Base-by-base conservation (phyloP, 2,888 invertebrate genomes). In the Agrotis clavis region DNA sequence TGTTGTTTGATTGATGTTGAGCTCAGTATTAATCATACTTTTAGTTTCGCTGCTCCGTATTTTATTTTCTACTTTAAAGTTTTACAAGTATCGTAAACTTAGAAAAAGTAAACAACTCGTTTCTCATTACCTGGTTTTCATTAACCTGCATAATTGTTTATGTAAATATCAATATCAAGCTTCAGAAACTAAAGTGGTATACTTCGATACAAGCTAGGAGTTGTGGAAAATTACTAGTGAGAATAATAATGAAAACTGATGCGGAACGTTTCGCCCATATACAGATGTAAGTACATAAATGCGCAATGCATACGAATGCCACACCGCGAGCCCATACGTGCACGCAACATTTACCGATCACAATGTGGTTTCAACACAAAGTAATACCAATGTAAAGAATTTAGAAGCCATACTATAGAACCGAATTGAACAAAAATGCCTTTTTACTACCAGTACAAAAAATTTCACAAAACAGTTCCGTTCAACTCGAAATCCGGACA, bases 211-310 rank as follows among this genome's bases (percentile, higher is more conserved):
- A n/a, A 4, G 18, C 25, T 60, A 45, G 9, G 21, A 13, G 6
- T 9, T 30, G 19, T 9, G 50, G 53, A 72, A 53, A 64, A 69
- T 64, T 57, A n/a, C 21, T 47, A 48, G 30, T 64, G 63, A 56
- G 73, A 75, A 67, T 11, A 74, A 69, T 78, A 67, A 71, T 81
- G 48, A 68, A 67, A 30, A 70, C 60, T 25, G 45, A 64, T 69
- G 41, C 70, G 9, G 35, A 53, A 62, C 48, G 48, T 5, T 61
- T 48, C 56, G 19, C 35, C 21, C 35, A n/a, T 30, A 2, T 35
- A 35, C 45, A 56, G 14, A 50, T 19, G 25, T 51, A 59, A 25
- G 21, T 71, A 45, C 21, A n/a, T 1, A 47, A 35, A n/a, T n/a
- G 14, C 6, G 35, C 14, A n/a, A 45, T 41, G 48, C 13, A 51